Conservation (phyloP, 2,888 invertebrate species). For the Antheraea assamensis region DNA sequence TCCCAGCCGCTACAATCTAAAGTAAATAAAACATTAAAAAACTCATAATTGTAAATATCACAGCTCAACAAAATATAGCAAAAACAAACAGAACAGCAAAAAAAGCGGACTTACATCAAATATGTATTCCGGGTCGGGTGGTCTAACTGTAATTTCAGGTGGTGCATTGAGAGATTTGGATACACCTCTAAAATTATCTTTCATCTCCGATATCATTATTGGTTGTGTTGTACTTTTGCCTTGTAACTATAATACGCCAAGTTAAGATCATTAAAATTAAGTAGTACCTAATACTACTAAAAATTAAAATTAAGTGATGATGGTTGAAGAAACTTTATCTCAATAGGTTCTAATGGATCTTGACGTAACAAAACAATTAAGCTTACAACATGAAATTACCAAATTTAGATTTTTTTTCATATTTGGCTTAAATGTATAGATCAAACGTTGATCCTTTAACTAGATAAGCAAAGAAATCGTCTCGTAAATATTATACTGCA, state of each 20-base stretch:
- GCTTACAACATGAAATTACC: background rate
- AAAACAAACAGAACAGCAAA: no score
- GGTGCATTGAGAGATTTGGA: constrained; percentile 52
- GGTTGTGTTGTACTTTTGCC: constrained; percentile 57
- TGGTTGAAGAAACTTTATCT: background rate
- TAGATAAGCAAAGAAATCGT: background rate
- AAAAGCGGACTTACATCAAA: constrained; percentile 60
- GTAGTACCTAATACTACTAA: background rate
- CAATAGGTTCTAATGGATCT: background rate
- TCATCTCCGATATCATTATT: constrained; percentile 66
- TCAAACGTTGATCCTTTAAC: background rate
- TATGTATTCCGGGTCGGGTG: constrained; percentile 71
- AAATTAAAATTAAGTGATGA: background rate
- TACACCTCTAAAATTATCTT: constrained; percentile 62
- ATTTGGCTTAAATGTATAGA: background rate
- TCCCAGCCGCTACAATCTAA: constrained; percentile 68
- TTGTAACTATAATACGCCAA: constrained; percentile 58
- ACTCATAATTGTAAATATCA: background rate
- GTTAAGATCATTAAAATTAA: background rate
- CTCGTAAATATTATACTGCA: background rate
- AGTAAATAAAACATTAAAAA: constrained; percentile 9
- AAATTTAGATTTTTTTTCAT: background rate
- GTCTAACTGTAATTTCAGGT: constrained; percentile 52
- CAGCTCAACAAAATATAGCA: background rate
- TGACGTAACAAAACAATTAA: background rate